Evolutionary conservation across 2,113 vertebrate species (phyloP).

Genomic region (Tetrax tetrax): DNA sequence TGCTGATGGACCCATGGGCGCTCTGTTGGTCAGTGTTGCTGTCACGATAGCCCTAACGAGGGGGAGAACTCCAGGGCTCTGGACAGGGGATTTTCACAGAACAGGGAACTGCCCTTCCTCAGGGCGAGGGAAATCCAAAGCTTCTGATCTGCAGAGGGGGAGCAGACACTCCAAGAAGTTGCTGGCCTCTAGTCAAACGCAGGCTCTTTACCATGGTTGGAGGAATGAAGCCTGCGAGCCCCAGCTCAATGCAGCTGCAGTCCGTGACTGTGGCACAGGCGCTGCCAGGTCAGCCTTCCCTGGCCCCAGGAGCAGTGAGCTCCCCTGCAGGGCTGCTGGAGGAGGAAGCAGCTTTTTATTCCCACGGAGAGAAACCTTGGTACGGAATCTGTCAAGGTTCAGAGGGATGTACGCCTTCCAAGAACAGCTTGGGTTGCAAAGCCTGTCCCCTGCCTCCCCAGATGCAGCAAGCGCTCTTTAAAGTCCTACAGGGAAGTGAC

Average conservation of each 20-base stretch:
- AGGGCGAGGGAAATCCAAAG: not conserved
- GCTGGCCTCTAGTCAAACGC: not conserved
- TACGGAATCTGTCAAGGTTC: not conserved
- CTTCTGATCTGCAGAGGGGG: not conserved
- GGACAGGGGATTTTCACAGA: too few species aligned
- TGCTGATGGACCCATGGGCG: not conserved
- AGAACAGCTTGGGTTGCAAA: not conserved
- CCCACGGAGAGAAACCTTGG: not conserved
- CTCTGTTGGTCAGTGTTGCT: not conserved
- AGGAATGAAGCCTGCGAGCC: accelerated
- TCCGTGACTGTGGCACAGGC: not conserved
- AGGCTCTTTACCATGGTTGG: not conserved
- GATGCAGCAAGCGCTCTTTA: not conserved
- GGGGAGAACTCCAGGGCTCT: too few species aligned
- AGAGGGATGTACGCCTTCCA: not conserved
- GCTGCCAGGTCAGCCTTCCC: not conserved
- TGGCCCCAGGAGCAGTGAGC: not conserved
- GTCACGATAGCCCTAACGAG: accelerated
- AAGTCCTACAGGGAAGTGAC: not conserved
- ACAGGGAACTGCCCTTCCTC: not conserved
- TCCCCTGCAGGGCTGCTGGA: not conserved
- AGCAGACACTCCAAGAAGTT: not conserved
- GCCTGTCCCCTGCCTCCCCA: not conserved
- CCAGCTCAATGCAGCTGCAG: not conserved
- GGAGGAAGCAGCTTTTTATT: not conserved